A percentile compares a stretch with the other conserved stretches of the same genome.
Evolutionary conservation across 2,113 vertebrate species (phyloP).

Genomic region (Nycticebus coucang): DNA sequence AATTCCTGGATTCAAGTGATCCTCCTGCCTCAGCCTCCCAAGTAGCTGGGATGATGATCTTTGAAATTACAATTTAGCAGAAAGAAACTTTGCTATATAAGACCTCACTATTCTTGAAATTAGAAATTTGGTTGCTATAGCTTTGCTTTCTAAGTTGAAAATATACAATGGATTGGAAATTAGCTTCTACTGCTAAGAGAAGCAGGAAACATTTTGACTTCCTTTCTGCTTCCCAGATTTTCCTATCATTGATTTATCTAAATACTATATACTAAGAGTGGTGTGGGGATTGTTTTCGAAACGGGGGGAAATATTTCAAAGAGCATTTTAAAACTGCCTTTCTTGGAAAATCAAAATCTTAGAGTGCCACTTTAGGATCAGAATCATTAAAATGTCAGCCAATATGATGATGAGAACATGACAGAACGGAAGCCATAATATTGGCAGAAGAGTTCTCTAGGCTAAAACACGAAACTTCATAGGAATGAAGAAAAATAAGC

Average conservation of each 20-base stretch:
- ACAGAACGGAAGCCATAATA: neutral
- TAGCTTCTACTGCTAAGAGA: constrained; percentile 43
- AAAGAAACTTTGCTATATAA: neutral
- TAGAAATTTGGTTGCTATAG: neutral
- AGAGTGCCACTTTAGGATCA: neutral
- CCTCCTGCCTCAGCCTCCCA: no score
- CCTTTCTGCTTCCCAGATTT: constrained; percentile 62
- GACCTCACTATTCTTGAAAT: neutral
- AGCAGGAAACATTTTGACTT: constrained; percentile 48
- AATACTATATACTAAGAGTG: constrained; percentile 39
- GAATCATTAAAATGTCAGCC: constrained; percentile 26
- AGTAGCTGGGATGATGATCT: neutral
- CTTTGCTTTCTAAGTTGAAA: constrained; percentile 39
- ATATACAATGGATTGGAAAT: neutral
- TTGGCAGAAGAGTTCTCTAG: neutral
- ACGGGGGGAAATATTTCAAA: neutral
- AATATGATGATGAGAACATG: neutral
- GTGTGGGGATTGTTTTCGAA: neutral
- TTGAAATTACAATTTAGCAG: neutral
- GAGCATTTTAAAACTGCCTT: constrained; percentile 26
- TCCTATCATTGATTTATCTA: constrained; percentile 64
- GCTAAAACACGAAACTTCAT: neutral
- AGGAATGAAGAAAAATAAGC: neutral
- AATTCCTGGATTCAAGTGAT: no score
- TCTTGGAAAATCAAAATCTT: constrained; percentile 7